A percentile compares a stretch with the other conserved stretches of the same genome.
phyloP scores from a whole-genome alignment of 1,140 invertebrate species.

The Trissolcus basalis region DNA sequence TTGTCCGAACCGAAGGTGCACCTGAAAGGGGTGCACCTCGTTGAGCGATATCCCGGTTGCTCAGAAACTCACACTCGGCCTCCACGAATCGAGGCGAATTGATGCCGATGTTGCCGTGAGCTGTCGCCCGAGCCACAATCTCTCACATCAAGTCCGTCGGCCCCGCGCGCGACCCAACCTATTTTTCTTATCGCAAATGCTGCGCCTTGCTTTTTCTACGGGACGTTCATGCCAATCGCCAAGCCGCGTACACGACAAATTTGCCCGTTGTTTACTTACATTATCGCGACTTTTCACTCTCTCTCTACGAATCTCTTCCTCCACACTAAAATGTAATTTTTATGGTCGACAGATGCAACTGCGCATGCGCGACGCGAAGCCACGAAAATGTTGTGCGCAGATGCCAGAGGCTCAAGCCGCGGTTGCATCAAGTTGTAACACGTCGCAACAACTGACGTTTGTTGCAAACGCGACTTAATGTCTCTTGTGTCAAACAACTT shows the following conservation, averaged over 20 bases:
- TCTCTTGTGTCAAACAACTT: too few species aligned
- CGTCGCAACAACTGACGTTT: too few species aligned
- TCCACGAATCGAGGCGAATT: neutral
- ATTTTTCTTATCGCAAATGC: too few species aligned
- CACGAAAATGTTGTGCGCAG: conserved; percentile 28
- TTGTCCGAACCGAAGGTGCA: neutral
- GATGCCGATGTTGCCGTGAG: too few species aligned
- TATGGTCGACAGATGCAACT: conserved; percentile 39
- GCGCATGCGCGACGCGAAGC: conserved; percentile 37
- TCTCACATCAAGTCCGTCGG: too few species aligned
- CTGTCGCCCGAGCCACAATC: too few species aligned
- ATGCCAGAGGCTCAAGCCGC: conserved; percentile 6
- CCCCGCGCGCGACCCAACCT: too few species aligned
- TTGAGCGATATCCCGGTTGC: neutral
- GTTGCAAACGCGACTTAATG: too few species aligned
- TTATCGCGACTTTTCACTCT: conserved; percentile 43
- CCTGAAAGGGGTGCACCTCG: neutral
- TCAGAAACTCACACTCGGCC: neutral
- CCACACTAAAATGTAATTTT: conserved; percentile 53
- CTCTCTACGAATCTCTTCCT: conserved; percentile 44
- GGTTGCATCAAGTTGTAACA: neutral
- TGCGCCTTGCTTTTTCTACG: neutral
- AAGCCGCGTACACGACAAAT: conserved; percentile 2
- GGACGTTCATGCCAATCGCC: neutral
- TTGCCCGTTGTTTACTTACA: conserved; percentile 41